These are phyloP conservation scores for Busseola fusca DNA, from an alignment of 2,888 invertebrate species.

Conservation along the genomic window DNA sequence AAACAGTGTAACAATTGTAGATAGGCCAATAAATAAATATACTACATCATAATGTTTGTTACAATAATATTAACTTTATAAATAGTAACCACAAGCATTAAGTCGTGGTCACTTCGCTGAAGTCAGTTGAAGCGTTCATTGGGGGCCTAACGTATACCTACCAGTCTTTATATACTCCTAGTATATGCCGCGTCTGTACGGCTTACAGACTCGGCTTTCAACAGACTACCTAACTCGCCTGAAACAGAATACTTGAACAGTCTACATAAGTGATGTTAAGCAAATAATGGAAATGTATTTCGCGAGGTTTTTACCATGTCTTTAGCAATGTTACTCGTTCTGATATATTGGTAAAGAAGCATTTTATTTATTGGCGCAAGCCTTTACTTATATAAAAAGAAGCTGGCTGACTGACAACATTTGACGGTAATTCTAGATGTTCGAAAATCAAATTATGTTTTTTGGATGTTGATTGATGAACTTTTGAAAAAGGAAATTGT, in stretches of 20 bases:
- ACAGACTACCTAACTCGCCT: constrained; percentile 37
- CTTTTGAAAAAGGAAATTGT: constrained; percentile 11
- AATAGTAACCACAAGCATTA: constrained; percentile 6
- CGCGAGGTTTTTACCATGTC: constrained; percentile 9
- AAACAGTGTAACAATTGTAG: no score
- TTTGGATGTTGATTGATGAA: background rate
- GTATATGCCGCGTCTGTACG: constrained; percentile 31
- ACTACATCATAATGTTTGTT: background rate
- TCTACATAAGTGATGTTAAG: constrained; percentile 44
- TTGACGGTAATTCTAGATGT: background rate
- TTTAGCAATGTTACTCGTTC: constrained; percentile 3
- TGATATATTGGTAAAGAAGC: background rate
- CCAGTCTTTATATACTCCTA: constrained; percentile 33
- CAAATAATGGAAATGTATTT: constrained; percentile 50
- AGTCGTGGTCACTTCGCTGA: constrained; percentile 21
- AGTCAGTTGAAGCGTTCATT: constrained; percentile 38
- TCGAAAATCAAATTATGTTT: constrained; percentile 4
- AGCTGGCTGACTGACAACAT: constrained; percentile 10
- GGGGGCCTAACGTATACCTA: constrained; percentile 31
- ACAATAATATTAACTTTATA: constrained; percentile 12
- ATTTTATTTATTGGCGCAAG: background rate
- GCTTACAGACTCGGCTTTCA: constrained; percentile 33
- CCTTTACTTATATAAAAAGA: background rate
- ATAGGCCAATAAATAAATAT: background rate
- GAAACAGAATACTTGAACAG: constrained; percentile 58